These are phyloP conservation scores for Escarpia spicata DNA, from an alignment of 2,888 invertebrate genomes.

Conservation along the genomic window DNA sequence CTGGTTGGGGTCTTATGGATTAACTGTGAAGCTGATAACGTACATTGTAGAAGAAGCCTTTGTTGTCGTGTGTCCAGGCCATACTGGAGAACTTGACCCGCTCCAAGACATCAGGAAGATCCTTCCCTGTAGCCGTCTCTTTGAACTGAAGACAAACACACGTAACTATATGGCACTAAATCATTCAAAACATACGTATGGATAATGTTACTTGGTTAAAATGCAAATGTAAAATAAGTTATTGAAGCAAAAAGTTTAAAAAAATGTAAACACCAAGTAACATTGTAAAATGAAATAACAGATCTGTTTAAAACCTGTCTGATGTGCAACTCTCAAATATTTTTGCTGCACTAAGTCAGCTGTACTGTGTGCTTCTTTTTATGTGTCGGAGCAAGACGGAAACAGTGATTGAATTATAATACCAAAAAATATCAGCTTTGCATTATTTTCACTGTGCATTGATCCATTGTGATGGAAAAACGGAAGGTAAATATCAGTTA, in stretches of 20 bases:
- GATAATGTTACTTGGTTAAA: background rate
- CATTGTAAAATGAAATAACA: too few species aligned
- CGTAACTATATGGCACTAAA: background rate
- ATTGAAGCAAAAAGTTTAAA: background rate
- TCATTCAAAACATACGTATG: background rate
- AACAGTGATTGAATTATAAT: too few species aligned
- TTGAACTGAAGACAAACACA: conserved; percentile 55
- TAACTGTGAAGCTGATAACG: conserved; percentile 37
- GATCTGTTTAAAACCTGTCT: too few species aligned
- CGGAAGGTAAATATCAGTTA: too few species aligned
- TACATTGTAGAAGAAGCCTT: conserved; percentile 88
- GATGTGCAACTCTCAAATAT: too few species aligned
- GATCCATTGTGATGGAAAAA: too few species aligned
- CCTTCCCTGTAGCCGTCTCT: conserved; percentile 73
- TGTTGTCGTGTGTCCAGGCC: conserved; percentile 94
- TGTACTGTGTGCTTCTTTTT: too few species aligned
- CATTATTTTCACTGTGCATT: too few species aligned
- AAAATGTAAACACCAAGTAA: background rate
- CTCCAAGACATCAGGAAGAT: conserved; percentile 87
- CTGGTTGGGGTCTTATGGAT: too few species aligned
- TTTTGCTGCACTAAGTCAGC: too few species aligned
- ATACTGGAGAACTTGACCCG: conserved; percentile 92
- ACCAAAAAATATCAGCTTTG: too few species aligned
- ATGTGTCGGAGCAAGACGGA: too few species aligned
- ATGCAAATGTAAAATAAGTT: background rate